Conservation (phyloP, 2,797 vertebrate species). For the Alca torda region DNA sequence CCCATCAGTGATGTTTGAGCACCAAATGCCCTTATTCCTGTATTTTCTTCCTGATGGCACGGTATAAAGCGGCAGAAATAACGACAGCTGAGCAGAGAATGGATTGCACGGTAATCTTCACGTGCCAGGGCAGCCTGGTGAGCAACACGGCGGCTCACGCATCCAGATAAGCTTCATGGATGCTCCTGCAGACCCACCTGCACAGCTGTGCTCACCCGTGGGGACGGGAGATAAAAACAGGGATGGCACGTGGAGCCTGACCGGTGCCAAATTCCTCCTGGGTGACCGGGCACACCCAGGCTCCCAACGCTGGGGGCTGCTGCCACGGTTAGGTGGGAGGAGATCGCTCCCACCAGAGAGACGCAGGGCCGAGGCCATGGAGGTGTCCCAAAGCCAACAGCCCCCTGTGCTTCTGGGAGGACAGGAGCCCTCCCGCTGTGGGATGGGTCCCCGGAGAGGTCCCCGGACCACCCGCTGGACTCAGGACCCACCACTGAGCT, state of each 20-base stretch:
- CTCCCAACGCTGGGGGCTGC: neutral
- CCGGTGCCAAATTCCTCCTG: neutral
- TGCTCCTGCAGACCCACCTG: fast-evolving
- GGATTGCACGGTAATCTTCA: neutral
- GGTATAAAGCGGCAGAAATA: neutral
- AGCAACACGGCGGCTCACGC: fast-evolving
- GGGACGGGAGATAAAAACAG: neutral
- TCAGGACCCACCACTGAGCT: fast-evolving
- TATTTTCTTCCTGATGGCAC: neutral
- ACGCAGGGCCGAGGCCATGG: fast-evolving
- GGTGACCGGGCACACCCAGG: neutral
- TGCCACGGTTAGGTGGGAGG: neutral
- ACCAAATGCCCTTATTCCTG: fast-evolving
- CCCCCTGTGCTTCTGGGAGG: neutral
- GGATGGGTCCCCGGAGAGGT: too few species aligned
- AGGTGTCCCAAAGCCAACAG: neutral
- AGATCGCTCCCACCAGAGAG: neutral
- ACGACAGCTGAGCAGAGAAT: neutral
- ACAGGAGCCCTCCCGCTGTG: neutral
- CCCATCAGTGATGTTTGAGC: fast-evolving
- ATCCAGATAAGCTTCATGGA: neutral
- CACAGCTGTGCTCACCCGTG: neutral
- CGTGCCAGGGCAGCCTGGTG: neutral
- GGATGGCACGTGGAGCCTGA: neutral
- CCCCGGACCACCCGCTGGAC: fast-evolving